Base-by-base conservation (phyloP, 2,888 invertebrate genomes). In the Acronicta leporina region DNA sequence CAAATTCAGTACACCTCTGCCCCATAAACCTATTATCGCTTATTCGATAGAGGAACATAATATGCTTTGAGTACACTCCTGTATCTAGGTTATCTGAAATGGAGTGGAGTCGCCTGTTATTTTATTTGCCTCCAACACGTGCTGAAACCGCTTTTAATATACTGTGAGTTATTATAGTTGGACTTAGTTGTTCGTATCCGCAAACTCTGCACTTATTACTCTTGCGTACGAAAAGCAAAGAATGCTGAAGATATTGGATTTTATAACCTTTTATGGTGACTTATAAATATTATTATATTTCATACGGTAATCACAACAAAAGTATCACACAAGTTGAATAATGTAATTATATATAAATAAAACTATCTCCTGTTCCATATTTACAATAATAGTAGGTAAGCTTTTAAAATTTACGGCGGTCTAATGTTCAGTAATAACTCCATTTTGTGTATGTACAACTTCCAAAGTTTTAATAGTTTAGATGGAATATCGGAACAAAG, bases 401-500 rank as follows among this genome's bases (percentile, higher is more conserved):
- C 33, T 47, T 10, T 35, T 41, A 42, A 42, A 49, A 56, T 63
- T 15, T 53, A 51, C 43, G 35, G 13, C 8, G 3, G 25, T 11
- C 52, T 43, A 49, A 62, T 68, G 35, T 59, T 73, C 44, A 33
- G 49, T 43, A 56, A 47, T 56, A 45, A 52, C 51, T 49, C 20
- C 58, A 62, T 71, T 66, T 57, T 53, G 48, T 44, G 14, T 60
- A 56, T 48, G 35, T 57, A 62, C 55, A 59, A 68, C 63, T 63
- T 62, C 57, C 56, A 43, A 65, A 79, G 80, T 76, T 80, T 72
- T 68, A 73, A 77, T 68, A 75, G 77, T 77, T 73, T 47, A 52
- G 55, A 57, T 64, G 44, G 60, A 53, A 58, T 64, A 64, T 48
- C 63, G 25, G 51, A 55, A 68, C 66, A 63, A 69, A 73, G 71